These are phyloP conservation scores for Caenorhabditis angaria DNA, from an alignment of 2,888 invertebrate genomes.

Conservation along the genomic window DNA sequence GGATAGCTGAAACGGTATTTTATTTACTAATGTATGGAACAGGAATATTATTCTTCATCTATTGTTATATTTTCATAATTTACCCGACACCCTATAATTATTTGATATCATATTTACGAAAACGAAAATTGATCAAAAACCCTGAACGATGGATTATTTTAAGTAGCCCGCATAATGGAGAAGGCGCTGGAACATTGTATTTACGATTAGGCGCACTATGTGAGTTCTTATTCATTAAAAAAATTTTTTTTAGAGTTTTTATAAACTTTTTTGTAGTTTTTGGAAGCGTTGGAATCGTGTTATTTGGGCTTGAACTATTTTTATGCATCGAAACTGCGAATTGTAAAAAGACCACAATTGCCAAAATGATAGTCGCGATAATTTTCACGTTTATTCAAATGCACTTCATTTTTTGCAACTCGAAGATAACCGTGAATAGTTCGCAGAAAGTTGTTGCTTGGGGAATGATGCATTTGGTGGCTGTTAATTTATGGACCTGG, in stretches of 20 bases:
- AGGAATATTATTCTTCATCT: slow-evolving; percentile 64
- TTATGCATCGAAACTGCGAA: slow-evolving; percentile 58
- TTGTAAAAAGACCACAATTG: slow-evolving; percentile 53
- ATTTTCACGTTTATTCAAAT: slow-evolving; percentile 72
- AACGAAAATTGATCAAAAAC: slow-evolving; percentile 30
- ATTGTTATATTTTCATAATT: slow-evolving; percentile 67
- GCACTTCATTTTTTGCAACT: slow-evolving; percentile 72
- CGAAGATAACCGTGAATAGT: slow-evolving; percentile 67
- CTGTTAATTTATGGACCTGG: slow-evolving; percentile 71
- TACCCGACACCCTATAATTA: slow-evolving; percentile 62
- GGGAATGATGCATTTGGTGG: slow-evolving; percentile 69
- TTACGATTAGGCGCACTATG: slow-evolving; percentile 68
- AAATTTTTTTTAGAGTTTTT: too few species aligned
- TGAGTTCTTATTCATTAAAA: slow-evolving; percentile 36
- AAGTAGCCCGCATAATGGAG: slow-evolving; percentile 59
- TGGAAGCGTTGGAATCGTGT: slow-evolving; percentile 68
- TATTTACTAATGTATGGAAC: slow-evolving; percentile 68
- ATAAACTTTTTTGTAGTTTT: slow-evolving; percentile 59
- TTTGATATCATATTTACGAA: slow-evolving; percentile 26
- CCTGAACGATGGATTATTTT: slow-evolving; percentile 46
- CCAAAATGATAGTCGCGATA: slow-evolving; percentile 67
- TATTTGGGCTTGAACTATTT: slow-evolving; percentile 70
- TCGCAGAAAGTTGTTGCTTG: slow-evolving; percentile 62
- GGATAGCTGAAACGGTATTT: slow-evolving; percentile 69
- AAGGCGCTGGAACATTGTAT: slow-evolving; percentile 68